These are phyloP conservation scores for Channallabes apus DNA, from an alignment of 2,797 vertebrate genomes.

Conservation along the genomic window DNA sequence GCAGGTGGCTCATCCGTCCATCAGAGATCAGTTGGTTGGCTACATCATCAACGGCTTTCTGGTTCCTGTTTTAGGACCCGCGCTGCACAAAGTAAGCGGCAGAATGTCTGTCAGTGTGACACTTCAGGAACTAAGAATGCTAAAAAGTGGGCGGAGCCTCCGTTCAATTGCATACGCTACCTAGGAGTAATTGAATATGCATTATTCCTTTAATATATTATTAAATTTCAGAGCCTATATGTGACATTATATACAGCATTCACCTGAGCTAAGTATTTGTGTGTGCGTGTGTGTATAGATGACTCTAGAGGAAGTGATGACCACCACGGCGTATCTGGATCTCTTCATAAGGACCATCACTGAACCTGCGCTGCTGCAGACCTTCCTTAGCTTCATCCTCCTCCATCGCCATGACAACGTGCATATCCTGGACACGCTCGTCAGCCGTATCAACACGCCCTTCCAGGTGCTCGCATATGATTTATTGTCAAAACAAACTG, in stretches of 20 bases:
- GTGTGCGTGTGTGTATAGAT: slow-evolving; percentile 7
- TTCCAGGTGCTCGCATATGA: slow-evolving; percentile 80
- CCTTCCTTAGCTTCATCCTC: slow-evolving; percentile 92
- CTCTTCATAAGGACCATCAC: slow-evolving; percentile 90
- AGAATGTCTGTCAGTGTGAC: not conserved
- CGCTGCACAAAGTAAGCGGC: slow-evolving; percentile 90
- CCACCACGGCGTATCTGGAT: slow-evolving; percentile 95
- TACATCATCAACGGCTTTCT: slow-evolving; percentile 98
- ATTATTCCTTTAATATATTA: no score
- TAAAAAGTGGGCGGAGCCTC: not conserved
- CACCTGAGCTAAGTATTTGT: not conserved
- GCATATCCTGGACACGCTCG: slow-evolving; percentile 91
- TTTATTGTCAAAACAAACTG: not conserved
- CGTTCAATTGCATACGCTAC: not conserved
- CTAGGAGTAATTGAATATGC: not conserved
- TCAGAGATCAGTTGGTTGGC: slow-evolving; percentile 89
- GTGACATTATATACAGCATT: no score
- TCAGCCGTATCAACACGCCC: slow-evolving; percentile 95
- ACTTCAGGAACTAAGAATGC: not conserved
- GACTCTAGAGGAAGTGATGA: slow-evolving; percentile 92
- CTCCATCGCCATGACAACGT: slow-evolving; percentile 91
- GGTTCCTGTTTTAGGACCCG: slow-evolving; percentile 94
- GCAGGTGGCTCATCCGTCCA: slow-evolving; percentile 89
- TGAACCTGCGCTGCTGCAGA: slow-evolving; percentile 90
- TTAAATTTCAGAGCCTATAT: no score